These are phyloP conservation scores for Argynnis bischoffii DNA, from an alignment of 2,888 invertebrate species.

Conservation along the genomic window DNA sequence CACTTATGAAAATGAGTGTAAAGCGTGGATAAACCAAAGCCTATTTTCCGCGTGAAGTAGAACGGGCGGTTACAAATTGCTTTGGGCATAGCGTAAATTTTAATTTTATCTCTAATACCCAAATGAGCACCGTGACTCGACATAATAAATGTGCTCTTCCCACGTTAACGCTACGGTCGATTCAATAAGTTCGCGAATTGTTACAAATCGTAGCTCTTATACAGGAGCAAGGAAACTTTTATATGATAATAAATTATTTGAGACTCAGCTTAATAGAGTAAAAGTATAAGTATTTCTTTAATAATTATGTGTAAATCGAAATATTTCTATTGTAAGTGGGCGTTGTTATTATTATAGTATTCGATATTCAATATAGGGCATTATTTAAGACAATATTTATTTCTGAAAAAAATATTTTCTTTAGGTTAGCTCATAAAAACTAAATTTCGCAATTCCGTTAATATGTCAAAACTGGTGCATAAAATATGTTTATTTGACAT, in stretches of 20 bases:
- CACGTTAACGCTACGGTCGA: slow-evolving; percentile 70
- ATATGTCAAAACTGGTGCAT: no score
- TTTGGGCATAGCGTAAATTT: slow-evolving; percentile 82
- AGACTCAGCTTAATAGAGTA: no score
- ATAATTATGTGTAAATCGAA: no score
- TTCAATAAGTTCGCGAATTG: slow-evolving; percentile 49
- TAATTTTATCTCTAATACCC: slow-evolving; percentile 83
- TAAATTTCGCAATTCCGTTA: no score
- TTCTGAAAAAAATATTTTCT: no score
- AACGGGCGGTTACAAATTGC: slow-evolving; percentile 81
- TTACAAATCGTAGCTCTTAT: slow-evolving; percentile 25
- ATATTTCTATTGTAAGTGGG: no score
- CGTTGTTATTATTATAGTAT: no score
- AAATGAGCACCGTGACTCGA: slow-evolving; percentile 81
- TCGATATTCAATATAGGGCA: no score
- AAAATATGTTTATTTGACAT: no score
- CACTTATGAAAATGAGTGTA: slow-evolving; percentile 80
- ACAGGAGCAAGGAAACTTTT: neutral
- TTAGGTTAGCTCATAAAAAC: no score
- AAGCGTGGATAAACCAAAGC: slow-evolving; percentile 79
- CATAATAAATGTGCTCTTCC: slow-evolving; percentile 80
- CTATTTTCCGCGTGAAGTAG: slow-evolving; percentile 79
- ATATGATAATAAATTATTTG: neutral
- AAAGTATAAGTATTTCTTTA: no score
- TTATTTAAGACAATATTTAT: no score